Base-by-base conservation (phyloP, 2,888 invertebrate genomes). In the Ennomos quercinarius region DNA sequence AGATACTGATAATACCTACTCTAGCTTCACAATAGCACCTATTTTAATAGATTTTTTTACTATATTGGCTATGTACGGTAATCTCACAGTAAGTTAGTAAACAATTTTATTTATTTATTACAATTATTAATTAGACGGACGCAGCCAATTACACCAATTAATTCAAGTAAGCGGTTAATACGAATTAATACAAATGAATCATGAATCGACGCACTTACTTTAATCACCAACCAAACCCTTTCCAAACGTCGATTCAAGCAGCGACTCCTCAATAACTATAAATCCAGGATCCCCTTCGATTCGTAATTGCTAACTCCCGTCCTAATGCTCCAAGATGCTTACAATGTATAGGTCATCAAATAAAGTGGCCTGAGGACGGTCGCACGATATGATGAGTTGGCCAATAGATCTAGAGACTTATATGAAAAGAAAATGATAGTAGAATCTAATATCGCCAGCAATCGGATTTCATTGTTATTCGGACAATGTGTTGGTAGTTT, bases 291-390 rank as follows among this genome's bases (percentile, higher is more conserved):
- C 46, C 51, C 40, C 43, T 55, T 46, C 41, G 47, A 39, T 51
- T 40, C 46, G 55, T 56, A 61, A 55, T 60, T 60, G 60, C 60
- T 47, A 54, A 54, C 54, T 60, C 41, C 58, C 51, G 10, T 55
- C 40, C 46, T 51, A 51, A 61, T 55, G 60, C 51, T 42, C 59
- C 45, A 12, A 59, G 39, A 44, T 43, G 54, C 59, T 45, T 50
- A 41, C 50, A 50, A 60, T 57, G 52, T 55, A 54, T 53, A 40
- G 55, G 55, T 45, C 71, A 80, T 81, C 77, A 74, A 76, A 81
- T 80, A 81, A 79, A 79, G 70, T 72, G 73, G 70, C 77, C 74
- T 78, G 47, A 52, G 49, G 71, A 75, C 66, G 71, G 63, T 72
- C 58, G 38, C 50, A 45, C 62, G 64, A 72, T 65, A 68, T 66